Evolutionary conservation across 2,797 vertebrate genomes (phyloP), one percentile per base, ranked within the genome.

Genomic region (Myotis daubentonii): DNA sequence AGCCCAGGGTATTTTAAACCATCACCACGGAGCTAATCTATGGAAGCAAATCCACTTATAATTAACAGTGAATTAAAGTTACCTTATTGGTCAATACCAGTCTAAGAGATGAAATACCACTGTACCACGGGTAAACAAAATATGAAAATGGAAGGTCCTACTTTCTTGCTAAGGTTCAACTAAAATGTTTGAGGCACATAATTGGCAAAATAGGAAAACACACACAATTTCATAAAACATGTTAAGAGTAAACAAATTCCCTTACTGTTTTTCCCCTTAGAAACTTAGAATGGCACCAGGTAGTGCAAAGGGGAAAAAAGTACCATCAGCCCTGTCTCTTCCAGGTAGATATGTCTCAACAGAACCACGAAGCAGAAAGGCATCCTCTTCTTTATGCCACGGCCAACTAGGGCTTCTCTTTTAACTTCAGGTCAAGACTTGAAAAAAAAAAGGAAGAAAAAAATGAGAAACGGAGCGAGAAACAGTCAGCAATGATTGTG

Each of bases 341-440:
- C 72, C 16, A 47, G 65, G 87, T 60, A 60, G 80, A 47, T 17
- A 7, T 30, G 44, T 81, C 75, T 94, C 68, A 84, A 55, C 51
- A 79, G 85, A 96, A 90, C 1, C 89, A 81, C 16, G 62, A 92
- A 96, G 95, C 94, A 91, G 11, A 87, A 20, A 94, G 96, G 0
- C 11, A 20, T 96, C 96, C 84, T 98, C 94, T 95, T 96, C 93
- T 22, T 83, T 70, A 75, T 81, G 94, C 70, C 41, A 17, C 6
- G 70, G 92, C 79, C 60, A 92, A 11, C 0, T 88, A 97, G 1
- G 93, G 16, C 82, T 97, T 98, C 95, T 97, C 98, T 96, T 98
- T 98, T 96, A 97, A 92, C 60, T 97, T 98, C 98, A 98, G 96
- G 95, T 98, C 97, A 66, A 98, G 96, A 28, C 98, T 98, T 95